Conservation (phyloP, 2,888 invertebrate species). For the Clunio marinus region DNA sequence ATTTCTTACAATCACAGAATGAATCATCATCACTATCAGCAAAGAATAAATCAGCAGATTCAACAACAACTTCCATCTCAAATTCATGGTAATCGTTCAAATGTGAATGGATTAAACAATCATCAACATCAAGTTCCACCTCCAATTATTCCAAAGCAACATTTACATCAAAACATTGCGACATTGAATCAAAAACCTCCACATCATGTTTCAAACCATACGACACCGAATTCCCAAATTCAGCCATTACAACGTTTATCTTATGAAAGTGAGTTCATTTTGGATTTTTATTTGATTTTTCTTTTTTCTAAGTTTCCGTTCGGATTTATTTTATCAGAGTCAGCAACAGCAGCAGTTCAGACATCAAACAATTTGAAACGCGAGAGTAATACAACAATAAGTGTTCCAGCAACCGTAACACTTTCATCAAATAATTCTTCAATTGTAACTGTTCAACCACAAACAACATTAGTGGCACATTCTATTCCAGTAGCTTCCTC, state of each 20-base stretch:
- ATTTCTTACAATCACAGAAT: conserved; percentile 5
- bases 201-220: conserved; percentile 15
- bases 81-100: conserved; percentile 18
- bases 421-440: conserved; percentile 36
- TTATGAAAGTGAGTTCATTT: conserved; percentile 23
- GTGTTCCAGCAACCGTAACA: conserved; percentile 39
- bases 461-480: neutral
- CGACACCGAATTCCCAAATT: conserved; percentile 33
- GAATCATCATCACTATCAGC: conserved; percentile 39
- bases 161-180: conserved; percentile 36
- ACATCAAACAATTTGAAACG: conserved; percentile 36
- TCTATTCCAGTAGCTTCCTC: neutral
- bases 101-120: neutral
- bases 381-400: conserved; percentile 35
- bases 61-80: conserved; percentile 13
- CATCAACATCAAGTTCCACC: conserved; percentile 25
- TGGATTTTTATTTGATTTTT: neutral
- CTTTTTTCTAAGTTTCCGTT: neutral
- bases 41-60: conserved; percentile 27
- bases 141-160: conserved; percentile 30
- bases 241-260: conserved; percentile 29
- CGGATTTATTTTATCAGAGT: neutral
- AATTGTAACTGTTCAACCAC: conserved; percentile 29
- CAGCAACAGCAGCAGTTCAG: neutral
- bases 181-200: conserved; percentile 36